Evolutionary conservation across 2,113 vertebrate genomes (phyloP).

Genomic region (Hepsetus odoe): DNA sequence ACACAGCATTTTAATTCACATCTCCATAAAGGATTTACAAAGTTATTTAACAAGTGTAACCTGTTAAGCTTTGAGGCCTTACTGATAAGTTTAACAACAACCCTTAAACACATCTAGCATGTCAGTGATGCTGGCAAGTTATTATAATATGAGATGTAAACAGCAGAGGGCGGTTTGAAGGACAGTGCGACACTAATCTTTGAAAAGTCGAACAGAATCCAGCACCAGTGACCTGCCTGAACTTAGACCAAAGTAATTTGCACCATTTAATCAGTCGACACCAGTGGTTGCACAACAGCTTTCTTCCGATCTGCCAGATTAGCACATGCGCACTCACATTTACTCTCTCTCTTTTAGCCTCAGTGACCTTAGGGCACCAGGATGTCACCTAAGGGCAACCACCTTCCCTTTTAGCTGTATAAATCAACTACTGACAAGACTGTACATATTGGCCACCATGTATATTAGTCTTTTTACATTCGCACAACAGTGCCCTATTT

Average conservation of each 20-base stretch:
- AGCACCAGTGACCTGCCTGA: neutral
- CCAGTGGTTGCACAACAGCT: neutral
- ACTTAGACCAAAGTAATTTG: neutral
- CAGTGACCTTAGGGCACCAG: neutral
- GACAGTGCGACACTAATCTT: neutral
- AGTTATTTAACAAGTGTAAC: neutral
- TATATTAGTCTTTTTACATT: too few species aligned
- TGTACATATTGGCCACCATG: neutral
- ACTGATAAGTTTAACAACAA: neutral
- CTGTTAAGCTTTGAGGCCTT: neutral
- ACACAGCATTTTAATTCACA: neutral
- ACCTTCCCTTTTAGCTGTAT: neutral
- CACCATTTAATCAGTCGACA: neutral
- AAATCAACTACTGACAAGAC: neutral
- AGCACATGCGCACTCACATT: constrained; percentile 55
- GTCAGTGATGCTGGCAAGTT: neutral
- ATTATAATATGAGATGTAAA: neutral
- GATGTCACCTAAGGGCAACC: neutral
- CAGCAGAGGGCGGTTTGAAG: neutral
- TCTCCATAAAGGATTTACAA: neutral
- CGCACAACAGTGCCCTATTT: too few species aligned
- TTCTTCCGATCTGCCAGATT: constrained; percentile 21
- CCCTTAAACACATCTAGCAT: neutral
- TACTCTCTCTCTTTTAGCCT: neutral
- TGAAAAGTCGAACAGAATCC: neutral